Base-by-base conservation (phyloP, 92 coral and sea anemone genomes). In the Pocillopora grandis region DNA sequence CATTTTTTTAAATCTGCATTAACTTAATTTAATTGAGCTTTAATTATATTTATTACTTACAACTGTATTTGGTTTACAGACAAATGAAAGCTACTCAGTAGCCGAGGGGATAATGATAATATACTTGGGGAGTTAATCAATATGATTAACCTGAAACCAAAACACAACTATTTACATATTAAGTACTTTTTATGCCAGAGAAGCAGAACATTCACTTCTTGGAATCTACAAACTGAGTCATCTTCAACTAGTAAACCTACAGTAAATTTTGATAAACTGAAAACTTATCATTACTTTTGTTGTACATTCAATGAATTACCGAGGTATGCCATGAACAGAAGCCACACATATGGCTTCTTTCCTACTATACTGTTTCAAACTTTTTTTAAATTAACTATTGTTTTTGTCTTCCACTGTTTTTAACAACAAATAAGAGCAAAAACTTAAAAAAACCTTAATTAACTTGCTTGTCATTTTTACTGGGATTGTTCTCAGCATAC, bases 31-130 rank as follows among this genome's bases (percentile, higher is more conserved):
- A 61, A 60, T 36, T 42, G 52, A 7, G 52, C 52, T 0, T 61
- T 37, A 15, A 21, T 58, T 48, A 27, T n/a, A 3, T 49, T 73
- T 3, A 66, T 13, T 35, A 4, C 16, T 66, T 79, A 65, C 60
- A 21, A 49, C 36, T 12, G 70, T 21, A n/a, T 12, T 55, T 78
- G 9, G 19, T 2, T 27, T 66, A 17, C 52, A 3, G 12, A 10
- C 52, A 11, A 14, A 14, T 55, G 55, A 16, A 6, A 58, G 78
- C 91, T 88, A 88, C 91, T 75, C 21, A 58, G 91, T 84, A 88
- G 91, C 85, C 8, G 52, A 42, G 52, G 52, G 52, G 69, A 72
- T 72, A 62, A 42, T 15, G 2, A 4, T 20, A 7, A 33, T 27
- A 33, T 14, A 21, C 7, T 9, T 2, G 23, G 3, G 12, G 62